A percentile compares a stretch with the other conserved stretches of the same genome.
phyloP scores from a whole-genome alignment of 2,797 vertebrate species.

The Xenopus petersii region DNA sequence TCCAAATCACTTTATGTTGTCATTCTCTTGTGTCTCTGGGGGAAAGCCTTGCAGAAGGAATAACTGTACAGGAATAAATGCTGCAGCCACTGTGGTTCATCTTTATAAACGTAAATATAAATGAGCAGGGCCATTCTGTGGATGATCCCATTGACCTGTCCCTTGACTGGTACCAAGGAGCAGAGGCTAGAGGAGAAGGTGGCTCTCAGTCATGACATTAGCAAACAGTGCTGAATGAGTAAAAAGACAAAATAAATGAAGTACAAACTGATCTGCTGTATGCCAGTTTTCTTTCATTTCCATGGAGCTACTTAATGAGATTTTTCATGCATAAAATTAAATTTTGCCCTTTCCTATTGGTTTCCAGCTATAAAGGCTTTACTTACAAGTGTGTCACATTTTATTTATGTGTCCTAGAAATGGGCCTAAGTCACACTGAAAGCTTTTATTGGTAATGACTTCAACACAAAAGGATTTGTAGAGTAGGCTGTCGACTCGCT shows the following conservation, averaged over 20 bases:
- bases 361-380: constrained; percentile 58
- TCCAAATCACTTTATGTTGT: too few relatives aligned
- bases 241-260: constrained; percentile 24
- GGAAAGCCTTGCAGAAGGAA: not conserved
- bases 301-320: constrained; percentile 60
- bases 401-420: constrained; percentile 63
- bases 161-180: constrained; percentile 25
- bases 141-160: constrained; percentile 38
- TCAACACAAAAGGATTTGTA: constrained; percentile 52
- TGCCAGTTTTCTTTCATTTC: constrained; percentile 58
- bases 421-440: constrained; percentile 52
- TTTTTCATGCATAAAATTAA: constrained; percentile 70
- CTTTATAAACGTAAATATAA: constrained; percentile 39
- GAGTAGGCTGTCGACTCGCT: constrained; percentile 27
- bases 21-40: too few relatives aligned
- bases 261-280: constrained; percentile 12
- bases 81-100: constrained; percentile 26
- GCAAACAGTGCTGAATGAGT: not conserved
- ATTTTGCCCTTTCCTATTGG: constrained; percentile 61
- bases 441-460: constrained; percentile 57
- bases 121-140: constrained; percentile 24
- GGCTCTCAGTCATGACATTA: constrained; percentile 10
- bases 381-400: constrained; percentile 61
- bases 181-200: constrained; percentile 4
- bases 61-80: not conserved